Percentiles rank a stretch among this genome's conserved stretches.
Evolutionary conservation across 2,797 vertebrate genomes (phyloP).

Genomic region (Helicolenus hilgendorfi): DNA sequence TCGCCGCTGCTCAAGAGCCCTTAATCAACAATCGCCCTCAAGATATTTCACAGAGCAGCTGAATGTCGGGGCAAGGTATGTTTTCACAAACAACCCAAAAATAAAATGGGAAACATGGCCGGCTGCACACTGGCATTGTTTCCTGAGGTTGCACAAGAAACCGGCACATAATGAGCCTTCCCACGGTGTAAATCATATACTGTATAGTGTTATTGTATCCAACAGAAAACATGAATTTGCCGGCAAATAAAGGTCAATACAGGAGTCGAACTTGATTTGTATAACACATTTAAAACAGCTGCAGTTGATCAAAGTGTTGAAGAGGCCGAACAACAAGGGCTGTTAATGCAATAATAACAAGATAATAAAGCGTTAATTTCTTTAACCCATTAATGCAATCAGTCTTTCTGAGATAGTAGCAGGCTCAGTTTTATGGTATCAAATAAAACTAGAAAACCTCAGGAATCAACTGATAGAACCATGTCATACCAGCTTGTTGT

Average conservation of each 20-base stretch:
- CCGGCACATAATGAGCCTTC: background rate
- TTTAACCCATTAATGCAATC: too few species aligned
- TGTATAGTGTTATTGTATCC: too few species aligned
- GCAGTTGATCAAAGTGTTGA: too few species aligned
- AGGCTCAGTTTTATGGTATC: too few species aligned
- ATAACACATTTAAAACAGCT: background rate
- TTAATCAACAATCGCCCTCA: conserved; percentile 73
- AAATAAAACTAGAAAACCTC: too few species aligned
- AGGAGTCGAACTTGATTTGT: background rate
- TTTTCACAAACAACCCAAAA: conserved; percentile 40
- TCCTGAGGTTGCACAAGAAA: background rate
- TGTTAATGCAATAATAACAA: too few species aligned
- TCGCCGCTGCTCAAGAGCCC: conserved; percentile 46
- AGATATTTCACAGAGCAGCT: conserved; percentile 57
- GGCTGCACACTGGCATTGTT: background rate
- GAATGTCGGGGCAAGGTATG: conserved; percentile 15
- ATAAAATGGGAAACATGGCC: conserved; percentile 9
- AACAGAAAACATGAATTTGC: background rate
- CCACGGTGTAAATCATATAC: background rate
- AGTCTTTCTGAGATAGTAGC: too few species aligned
- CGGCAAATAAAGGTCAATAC: background rate
- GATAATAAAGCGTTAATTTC: too few species aligned
- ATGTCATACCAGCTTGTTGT: fast-evolving
- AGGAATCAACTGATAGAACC: too few species aligned
- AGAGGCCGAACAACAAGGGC: too few species aligned